Conservation (phyloP, 2,113 vertebrate genomes). For the Stomatorhinus ivindoensis region DNA sequence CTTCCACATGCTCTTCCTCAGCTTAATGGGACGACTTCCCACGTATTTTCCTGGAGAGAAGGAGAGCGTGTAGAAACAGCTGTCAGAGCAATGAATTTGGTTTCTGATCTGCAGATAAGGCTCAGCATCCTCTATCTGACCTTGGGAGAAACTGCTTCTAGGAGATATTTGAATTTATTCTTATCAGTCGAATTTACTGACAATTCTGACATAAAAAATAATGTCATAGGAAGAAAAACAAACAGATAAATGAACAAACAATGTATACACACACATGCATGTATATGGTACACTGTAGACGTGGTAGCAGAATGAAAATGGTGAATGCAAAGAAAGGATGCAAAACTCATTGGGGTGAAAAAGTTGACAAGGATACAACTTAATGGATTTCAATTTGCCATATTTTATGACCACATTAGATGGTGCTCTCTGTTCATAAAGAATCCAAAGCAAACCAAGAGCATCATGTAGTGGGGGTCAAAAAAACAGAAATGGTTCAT, state of each 20-base stretch:
- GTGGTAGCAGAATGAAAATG: neutral
- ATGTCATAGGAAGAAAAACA: neutral
- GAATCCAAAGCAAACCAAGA: neutral
- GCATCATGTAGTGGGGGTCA: neutral
- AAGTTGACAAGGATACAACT: neutral
- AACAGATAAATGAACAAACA: neutral
- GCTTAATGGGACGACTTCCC: slow-evolving; percentile 86
- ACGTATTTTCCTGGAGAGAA: slow-evolving; percentile 74
- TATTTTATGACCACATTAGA: neutral
- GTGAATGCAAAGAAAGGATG: neutral
- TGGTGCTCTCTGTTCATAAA: neutral
- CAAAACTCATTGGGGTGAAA: neutral
- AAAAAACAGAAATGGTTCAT: neutral
- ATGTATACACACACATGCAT: neutral
- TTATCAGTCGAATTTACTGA: neutral
- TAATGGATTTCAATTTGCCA: neutral
- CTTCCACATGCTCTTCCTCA: slow-evolving; percentile 89
- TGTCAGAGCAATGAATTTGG: neutral
- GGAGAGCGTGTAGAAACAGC: neutral
- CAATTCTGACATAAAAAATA: neutral
- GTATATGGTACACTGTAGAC: neutral
- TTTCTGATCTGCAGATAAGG: neutral
- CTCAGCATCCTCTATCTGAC: neutral
- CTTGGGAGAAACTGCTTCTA: neutral
- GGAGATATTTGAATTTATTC: neutral